Conservation (phyloP, 2,113 vertebrate species). For the Dicaeum eximium region DNA sequence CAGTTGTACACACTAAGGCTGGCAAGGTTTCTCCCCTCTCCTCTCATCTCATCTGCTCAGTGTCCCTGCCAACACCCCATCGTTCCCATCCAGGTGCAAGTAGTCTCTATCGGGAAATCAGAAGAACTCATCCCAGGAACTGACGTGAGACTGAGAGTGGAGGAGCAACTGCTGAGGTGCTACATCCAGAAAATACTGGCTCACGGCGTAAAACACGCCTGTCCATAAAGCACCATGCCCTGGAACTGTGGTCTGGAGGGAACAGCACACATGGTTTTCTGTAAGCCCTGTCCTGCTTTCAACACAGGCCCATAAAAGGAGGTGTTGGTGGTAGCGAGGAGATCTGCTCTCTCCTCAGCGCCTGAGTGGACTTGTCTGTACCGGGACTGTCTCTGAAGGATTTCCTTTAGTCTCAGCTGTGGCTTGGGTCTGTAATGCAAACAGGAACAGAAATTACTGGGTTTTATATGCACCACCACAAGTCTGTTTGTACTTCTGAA, state of each 20-base stretch:
- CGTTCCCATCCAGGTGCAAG: constrained; percentile 44
- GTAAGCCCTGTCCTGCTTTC: neutral
- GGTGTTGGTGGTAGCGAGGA: neutral
- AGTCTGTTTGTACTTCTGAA: neutral
- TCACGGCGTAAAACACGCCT: neutral
- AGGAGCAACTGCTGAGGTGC: constrained; percentile 10
- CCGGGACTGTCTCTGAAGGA: neutral
- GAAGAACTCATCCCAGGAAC: constrained; percentile 8
- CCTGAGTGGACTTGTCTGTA: neutral
- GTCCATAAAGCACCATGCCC: neutral
- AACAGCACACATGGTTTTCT: neutral
- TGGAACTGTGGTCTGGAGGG: neutral
- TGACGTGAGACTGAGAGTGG: neutral
- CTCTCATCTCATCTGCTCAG: neutral
- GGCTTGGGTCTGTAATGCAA: neutral
- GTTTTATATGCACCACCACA: neutral
- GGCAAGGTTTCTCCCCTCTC: constrained; percentile 19
- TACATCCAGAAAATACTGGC: neutral
- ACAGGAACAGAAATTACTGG: neutral
- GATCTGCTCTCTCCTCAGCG: neutral
- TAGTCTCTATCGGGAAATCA: constrained; percentile 38
- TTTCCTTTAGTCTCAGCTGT: neutral
- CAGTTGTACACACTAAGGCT: constrained; percentile 48
- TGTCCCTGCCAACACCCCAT: constrained; percentile 23
- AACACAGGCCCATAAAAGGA: neutral